These are phyloP conservation scores for Eupithecia inturbata DNA, from an alignment of 2,888 invertebrate species.

Conservation along the genomic window DNA sequence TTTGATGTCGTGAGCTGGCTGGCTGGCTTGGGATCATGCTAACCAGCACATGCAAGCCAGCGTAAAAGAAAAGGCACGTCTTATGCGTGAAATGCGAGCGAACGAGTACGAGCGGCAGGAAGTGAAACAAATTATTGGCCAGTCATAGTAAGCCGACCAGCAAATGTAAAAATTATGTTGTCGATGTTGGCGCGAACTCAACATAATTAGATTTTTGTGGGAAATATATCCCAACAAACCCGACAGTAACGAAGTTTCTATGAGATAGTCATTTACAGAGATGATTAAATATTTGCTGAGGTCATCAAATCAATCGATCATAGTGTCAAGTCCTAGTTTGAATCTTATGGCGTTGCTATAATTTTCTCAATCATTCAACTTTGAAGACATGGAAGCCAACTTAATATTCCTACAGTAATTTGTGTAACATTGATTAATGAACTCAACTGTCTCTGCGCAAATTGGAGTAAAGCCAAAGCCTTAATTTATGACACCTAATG, in stretches of 20 bases:
- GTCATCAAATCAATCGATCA: background rate
- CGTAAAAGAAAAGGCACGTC: too few relatives aligned
- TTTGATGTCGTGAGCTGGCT: conserved; percentile 91
- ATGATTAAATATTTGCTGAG: background rate
- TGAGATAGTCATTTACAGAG: too few relatives aligned
- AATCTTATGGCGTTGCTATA: background rate
- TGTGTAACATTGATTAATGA: conserved; percentile 32
- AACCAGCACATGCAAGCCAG: conserved; percentile 91
- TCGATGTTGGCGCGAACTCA: background rate
- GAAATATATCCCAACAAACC: too few relatives aligned
- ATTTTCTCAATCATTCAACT: background rate
- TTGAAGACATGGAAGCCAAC: background rate
- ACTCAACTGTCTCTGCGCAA: conserved; percentile 22
- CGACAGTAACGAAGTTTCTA: too few relatives aligned
- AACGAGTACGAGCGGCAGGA: too few relatives aligned
- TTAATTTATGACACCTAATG: conserved; percentile 29
- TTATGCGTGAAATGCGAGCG: too few relatives aligned
- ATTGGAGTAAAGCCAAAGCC: conserved; percentile 35
- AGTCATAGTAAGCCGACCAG: too few relatives aligned
- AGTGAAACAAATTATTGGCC: too few relatives aligned
- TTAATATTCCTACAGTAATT: conserved; percentile 21
- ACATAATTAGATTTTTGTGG: background rate
- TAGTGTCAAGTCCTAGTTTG: background rate
- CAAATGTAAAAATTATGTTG: too few relatives aligned
- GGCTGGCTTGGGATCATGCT: conserved; percentile 93